Percentiles rank a stretch among this genome's conserved stretches.
Evolutionary conservation across 2,888 invertebrate genomes (phyloP).

Genomic region (Cenopis cana): DNA sequence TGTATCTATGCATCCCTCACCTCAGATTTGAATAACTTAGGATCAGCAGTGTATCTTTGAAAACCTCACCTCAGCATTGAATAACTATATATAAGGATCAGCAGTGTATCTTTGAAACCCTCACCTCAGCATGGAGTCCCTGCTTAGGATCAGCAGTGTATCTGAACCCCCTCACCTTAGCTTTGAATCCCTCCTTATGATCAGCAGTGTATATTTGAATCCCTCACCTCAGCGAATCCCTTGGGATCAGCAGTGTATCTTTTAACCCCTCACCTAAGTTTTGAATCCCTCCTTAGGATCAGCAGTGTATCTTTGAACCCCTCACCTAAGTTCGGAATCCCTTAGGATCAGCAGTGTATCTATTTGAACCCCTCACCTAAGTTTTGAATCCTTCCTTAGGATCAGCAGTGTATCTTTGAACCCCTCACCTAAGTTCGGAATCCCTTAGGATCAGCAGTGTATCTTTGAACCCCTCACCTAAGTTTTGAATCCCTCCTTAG

Average conservation of each 20-base stretch:
- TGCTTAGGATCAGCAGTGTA: too few relatives aligned
- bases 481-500: conserved; percentile 83
- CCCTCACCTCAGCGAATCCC: too few relatives aligned
- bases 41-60: too few relatives aligned
- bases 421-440: too few relatives aligned
- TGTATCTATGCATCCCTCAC: conserved; percentile 81
- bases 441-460: conserved; percentile 86
- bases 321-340: conserved; percentile 87
- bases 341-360: conserved; percentile 91
- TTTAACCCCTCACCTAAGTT: conserved; percentile 68
- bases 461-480: not conserved
- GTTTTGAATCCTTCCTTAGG: conserved; percentile 86
- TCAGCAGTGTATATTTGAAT: conserved; percentile 88
- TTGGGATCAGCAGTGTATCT: not conserved
- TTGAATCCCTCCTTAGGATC: conserved; percentile 93
- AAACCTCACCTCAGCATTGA: too few relatives aligned
- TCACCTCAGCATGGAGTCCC: conserved; percentile 83
- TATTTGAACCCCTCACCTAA: conserved; percentile 78
- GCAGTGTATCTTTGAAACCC: conserved; percentile 55
- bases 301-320: conserved; percentile 86
- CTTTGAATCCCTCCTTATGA: too few relatives aligned
- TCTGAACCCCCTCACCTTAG: conserved; percentile 36
- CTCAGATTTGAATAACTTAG: conserved; percentile 88
- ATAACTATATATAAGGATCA: conserved; percentile 86
- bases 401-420: too few relatives aligned